A percentile compares a stretch with the other conserved stretches of the same genome.
These are phyloP conservation scores for Drymonia ruficornis DNA, from an alignment of 2,888 invertebrate genomes.

Conservation along the genomic window DNA sequence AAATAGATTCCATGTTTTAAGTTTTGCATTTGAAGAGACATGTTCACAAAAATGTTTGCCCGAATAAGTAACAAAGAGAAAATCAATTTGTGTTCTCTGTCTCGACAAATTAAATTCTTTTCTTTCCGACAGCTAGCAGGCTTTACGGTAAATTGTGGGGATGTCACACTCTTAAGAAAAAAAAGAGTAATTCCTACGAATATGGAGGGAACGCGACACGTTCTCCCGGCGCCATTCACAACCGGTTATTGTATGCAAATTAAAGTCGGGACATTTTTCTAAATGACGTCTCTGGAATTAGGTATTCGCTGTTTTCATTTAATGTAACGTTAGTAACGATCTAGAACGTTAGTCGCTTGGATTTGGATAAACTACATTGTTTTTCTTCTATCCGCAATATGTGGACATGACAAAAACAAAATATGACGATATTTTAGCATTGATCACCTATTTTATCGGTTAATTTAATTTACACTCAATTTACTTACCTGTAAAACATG, in stretches of 20 bases:
- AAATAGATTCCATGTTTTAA: not conserved
- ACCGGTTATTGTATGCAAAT: constrained; percentile 81
- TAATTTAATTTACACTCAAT: too few relatives aligned
- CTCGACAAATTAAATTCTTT: constrained; percentile 55
- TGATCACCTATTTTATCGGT: too few relatives aligned
- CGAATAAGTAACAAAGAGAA: constrained; percentile 30
- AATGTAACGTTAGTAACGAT: constrained; percentile 29
- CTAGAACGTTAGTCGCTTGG: too few relatives aligned
- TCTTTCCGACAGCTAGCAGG: constrained; percentile 47
- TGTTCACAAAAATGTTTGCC: constrained; percentile 12
- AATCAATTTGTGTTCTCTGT: constrained; percentile 39
- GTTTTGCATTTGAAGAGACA: constrained; percentile 3
- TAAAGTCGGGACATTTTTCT: constrained; percentile 64
- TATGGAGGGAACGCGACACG: constrained; percentile 49
- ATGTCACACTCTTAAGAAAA: constrained; percentile 62
- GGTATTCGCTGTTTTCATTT: constrained; percentile 32
- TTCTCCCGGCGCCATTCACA: constrained; percentile 56
- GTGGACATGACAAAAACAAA: too few relatives aligned
- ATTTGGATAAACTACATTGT: too few relatives aligned
- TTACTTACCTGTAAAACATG: too few relatives aligned
- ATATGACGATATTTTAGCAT: too few relatives aligned
- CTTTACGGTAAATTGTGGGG: constrained; percentile 53
- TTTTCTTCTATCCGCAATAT: too few relatives aligned
- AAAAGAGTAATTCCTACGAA: constrained; percentile 47
- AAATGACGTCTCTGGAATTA: constrained; percentile 39